Percentiles rank a stretch among this genome's conserved stretches.
These are phyloP conservation scores for Bostrychus sinensis DNA, from an alignment of 2,113 vertebrate species.

Conservation along the genomic window DNA sequence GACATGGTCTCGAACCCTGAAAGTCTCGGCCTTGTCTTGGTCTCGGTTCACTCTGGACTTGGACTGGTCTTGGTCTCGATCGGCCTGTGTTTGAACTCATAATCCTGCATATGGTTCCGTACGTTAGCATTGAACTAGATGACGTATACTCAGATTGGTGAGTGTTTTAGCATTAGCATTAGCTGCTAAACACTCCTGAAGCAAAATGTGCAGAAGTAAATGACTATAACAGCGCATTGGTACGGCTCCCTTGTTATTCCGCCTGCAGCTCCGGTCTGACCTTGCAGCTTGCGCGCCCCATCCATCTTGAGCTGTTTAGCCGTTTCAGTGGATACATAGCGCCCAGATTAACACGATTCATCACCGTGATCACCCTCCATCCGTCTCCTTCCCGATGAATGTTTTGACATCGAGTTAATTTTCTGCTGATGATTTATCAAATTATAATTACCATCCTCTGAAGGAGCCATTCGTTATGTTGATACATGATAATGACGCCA, in stretches of 20 bases:
- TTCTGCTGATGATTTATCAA: constrained; percentile 99
- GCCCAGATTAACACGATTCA: constrained; percentile 99
- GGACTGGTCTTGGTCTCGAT: too few species aligned
- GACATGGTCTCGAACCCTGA: too few species aligned
- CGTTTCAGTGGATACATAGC: constrained; percentile 99
- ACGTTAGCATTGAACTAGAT: too few species aligned
- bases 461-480: constrained; percentile 99
- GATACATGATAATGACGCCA: constrained; percentile 99
- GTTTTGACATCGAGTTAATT: constrained; percentile 99
- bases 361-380: constrained; percentile 99
- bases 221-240: constrained; percentile 6
- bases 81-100: too few species aligned
- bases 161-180: too few species aligned
- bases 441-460: constrained; percentile 99
- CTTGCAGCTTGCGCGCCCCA: constrained; percentile 95
- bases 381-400: constrained; percentile 99
- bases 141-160: too few species aligned
- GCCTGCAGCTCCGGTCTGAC: constrained; percentile 90
- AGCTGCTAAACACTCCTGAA: neutral
- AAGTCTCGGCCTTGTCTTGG: too few species aligned
- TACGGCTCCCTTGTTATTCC: constrained; percentile 54
- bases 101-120: too few species aligned
- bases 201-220: constrained; percentile 28
- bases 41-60: too few species aligned
- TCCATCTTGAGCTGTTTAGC: constrained; percentile 99